Percentiles rank a stretch among this genome's conserved stretches.
Conservation (phyloP, 1,140 invertebrate species). For the Brevipalpus yothersi region DNA sequence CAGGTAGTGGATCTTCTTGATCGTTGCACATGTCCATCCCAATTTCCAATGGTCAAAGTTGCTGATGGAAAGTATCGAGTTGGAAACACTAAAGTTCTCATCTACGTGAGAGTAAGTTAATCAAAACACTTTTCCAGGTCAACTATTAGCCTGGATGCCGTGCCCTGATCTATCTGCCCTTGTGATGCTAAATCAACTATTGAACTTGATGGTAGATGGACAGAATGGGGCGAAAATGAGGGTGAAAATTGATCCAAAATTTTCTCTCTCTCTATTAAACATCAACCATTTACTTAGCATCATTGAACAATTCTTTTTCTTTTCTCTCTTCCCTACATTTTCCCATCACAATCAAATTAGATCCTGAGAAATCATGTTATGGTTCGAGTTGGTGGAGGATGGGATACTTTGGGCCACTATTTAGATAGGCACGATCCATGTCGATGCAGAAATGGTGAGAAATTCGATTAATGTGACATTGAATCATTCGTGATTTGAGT, state of each 20-base stretch:
- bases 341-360: slow-evolving; percentile 21
- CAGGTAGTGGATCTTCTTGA: slow-evolving; percentile 78
- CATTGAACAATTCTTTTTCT: too few relatives aligned
- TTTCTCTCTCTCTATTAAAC: too few relatives aligned
- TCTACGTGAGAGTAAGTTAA: slow-evolving; percentile 69
- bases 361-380: slow-evolving; percentile 87
- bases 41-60: slow-evolving; percentile 86
- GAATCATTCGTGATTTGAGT: too few relatives aligned
- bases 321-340: too few relatives aligned
- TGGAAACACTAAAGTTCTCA: slow-evolving; percentile 74
- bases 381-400: slow-evolving; percentile 91
- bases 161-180: not conserved
- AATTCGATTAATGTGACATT: not conserved
- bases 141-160: not conserved
- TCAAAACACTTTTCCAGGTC: not conserved
- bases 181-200: too few relatives aligned
- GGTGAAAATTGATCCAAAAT: too few relatives aligned
- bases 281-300: too few relatives aligned
- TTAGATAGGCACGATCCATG: slow-evolving; percentile 90
- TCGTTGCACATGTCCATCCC: slow-evolving; percentile 73
- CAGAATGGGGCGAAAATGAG: too few relatives aligned
- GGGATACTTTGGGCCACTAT: slow-evolving; percentile 88
- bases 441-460: slow-evolving; percentile 21
- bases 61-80: slow-evolving; percentile 90
- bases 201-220: too few relatives aligned